Conservation (phyloP, 2,113 vertebrate genomes). For the Dunckerocampus dactyliophorus region DNA sequence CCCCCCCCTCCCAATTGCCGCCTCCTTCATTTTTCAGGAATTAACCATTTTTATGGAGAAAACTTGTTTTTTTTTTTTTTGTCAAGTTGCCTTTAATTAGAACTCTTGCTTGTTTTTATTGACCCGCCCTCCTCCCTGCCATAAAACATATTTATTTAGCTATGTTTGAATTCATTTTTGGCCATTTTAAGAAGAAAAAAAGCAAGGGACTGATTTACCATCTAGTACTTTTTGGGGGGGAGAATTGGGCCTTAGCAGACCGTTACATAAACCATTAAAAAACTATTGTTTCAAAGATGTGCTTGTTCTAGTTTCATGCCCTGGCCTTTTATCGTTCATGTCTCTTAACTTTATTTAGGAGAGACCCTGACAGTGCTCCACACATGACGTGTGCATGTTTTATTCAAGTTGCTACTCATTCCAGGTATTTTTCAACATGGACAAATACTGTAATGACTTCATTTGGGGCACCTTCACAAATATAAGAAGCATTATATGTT, state of each 20-base stretch:
- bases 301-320: constrained; percentile 24
- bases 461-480: no score
- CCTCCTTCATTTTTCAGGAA: constrained; percentile 21
- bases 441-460: no score
- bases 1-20: constrained; percentile 13
- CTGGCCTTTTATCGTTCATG: no score
- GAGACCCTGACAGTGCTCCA: no score
- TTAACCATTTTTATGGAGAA: constrained; percentile 53
- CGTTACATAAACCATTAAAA: constrained; percentile 79
- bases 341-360: no score
- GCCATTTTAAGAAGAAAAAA: constrained; percentile 67
- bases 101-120: constrained; percentile 51
- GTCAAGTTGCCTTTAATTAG: constrained; percentile 69
- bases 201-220: constrained; percentile 67
- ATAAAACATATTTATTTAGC: constrained; percentile 76
- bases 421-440: no score
- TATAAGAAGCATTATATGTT: no score
- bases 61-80: constrained; percentile 54
- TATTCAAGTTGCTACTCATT: no score
- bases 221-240: constrained; percentile 65
- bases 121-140: constrained; percentile 24
- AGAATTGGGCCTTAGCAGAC: constrained; percentile 66
- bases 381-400: no score
- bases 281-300: constrained; percentile 74
- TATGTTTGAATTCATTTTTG: constrained; percentile 73